A percentile compares a stretch with the other conserved stretches of the same genome.
Evolutionary conservation across 2,888 invertebrate species (phyloP).

Genomic region (Microctonus aethiopoides): DNA sequence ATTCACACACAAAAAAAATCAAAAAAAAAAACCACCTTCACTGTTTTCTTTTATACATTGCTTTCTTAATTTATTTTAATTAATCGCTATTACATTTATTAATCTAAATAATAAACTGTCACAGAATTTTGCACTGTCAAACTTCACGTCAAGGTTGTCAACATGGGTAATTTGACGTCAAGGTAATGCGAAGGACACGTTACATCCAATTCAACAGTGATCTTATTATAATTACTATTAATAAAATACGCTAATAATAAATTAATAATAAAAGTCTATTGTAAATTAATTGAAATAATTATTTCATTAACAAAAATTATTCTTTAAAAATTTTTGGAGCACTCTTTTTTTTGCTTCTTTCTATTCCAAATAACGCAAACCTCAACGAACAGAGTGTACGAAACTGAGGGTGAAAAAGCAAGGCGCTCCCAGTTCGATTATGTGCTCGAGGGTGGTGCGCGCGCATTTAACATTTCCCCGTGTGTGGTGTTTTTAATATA

Average conservation of each 20-base stretch:
- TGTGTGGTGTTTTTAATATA: neutral
- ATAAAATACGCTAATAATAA: too few species aligned
- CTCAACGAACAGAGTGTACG: slow-evolving; percentile 48
- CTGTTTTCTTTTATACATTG: neutral
- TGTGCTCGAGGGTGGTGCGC: slow-evolving; percentile 61
- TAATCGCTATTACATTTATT: too few species aligned
- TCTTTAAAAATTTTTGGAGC: too few species aligned
- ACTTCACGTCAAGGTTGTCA: slow-evolving; percentile 2
- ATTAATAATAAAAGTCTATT: too few species aligned
- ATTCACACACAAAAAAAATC: neutral
- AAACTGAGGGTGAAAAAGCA: slow-evolving; percentile 57
- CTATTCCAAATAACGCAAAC: slow-evolving; percentile 21
- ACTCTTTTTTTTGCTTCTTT: too few species aligned
- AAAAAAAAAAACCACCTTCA: neutral
- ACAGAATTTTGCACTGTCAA: neutral
- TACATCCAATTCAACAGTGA: neutral
- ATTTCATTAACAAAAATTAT: too few species aligned
- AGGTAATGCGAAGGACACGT: slow-evolving; percentile 16
- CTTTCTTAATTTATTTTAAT: neutral
- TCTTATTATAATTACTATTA: neutral
- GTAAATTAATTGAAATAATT: too few species aligned
- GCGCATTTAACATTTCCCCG: slow-evolving; percentile 52
- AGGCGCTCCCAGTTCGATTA: slow-evolving; percentile 67
- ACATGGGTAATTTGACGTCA: slow-evolving; percentile 13
- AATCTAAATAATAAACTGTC: too few species aligned